These are phyloP conservation scores for Phylloscopus collybita DNA, from an alignment of 2,797 vertebrate species.

Conservation along the genomic window DNA sequence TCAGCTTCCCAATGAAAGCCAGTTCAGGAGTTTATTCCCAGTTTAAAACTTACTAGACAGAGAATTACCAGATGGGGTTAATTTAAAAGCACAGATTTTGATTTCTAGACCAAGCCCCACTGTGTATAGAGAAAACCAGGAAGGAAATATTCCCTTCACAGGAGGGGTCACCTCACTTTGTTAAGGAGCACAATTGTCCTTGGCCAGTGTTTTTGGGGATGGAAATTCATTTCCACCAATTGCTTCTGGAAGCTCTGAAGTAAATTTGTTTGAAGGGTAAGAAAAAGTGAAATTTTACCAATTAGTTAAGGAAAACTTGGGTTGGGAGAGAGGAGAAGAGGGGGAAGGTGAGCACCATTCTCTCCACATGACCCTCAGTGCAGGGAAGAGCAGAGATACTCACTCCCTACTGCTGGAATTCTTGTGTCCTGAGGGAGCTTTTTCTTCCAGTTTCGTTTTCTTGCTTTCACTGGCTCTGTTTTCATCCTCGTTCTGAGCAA, in stretches of 20 bases:
- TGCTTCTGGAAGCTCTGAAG: neutral
- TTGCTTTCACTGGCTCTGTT: slow-evolving; percentile 88
- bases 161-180: neutral
- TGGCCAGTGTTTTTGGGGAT: neutral
- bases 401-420: slow-evolving; percentile 91
- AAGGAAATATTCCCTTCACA: neutral
- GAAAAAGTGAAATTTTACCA: neutral
- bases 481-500: slow-evolving; percentile 90
- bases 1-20: neutral
- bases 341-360: neutral
- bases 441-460: slow-evolving; percentile 91
- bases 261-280: neutral
- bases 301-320: neutral
- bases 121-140: neutral
- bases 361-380: neutral
- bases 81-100: neutral
- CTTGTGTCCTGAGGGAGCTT: slow-evolving; percentile 89
- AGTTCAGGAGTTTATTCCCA: neutral
- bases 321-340: neutral
- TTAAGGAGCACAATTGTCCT: neutral
- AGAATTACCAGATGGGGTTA: neutral
- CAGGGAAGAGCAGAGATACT: slow-evolving; percentile 60
- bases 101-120: neutral
- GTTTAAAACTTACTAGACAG: neutral
- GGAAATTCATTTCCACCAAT: neutral